Evolutionary conservation across 2,113 vertebrate genomes (phyloP).

Genomic region (Haemorhous mexicanus): DNA sequence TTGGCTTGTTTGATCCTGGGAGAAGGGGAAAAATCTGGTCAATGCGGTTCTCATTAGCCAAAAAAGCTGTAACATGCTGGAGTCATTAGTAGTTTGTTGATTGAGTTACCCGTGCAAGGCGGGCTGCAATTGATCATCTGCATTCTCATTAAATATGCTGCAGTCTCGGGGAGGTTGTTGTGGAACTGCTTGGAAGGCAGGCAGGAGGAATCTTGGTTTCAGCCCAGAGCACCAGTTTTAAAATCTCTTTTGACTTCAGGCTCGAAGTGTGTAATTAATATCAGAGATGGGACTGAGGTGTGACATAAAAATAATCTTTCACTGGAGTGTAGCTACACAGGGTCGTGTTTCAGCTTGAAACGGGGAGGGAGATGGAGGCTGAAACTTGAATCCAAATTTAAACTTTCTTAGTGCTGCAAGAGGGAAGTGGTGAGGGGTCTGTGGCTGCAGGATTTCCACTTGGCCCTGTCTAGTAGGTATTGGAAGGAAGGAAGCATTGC

Average conservation of each 20-base stretch:
- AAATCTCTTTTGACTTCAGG: neutral
- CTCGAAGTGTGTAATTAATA: neutral
- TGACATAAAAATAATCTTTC: neutral
- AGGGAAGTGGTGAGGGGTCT: neutral
- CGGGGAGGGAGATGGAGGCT: neutral
- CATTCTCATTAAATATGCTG: conserved; percentile 52
- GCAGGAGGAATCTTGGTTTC: neutral
- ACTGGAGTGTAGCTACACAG: accelerated
- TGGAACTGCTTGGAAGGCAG: neutral
- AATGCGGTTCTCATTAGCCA: conserved; percentile 50
- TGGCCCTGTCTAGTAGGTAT: neutral
- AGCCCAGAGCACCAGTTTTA: neutral
- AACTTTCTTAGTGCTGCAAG: neutral
- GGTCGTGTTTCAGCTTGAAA: neutral
- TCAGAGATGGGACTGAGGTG: conserved; percentile 33
- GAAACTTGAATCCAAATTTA: conserved; percentile 17
- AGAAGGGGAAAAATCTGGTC: conserved; percentile 28
- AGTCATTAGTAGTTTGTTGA: conserved; percentile 61
- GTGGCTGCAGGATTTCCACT: conserved; percentile 19
- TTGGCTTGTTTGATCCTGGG: conserved; percentile 47
- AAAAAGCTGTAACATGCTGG: conserved; percentile 48
- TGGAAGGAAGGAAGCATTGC: conserved; percentile 12
- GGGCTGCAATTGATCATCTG: conserved; percentile 61
- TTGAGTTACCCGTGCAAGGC: conserved; percentile 59
- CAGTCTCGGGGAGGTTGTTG: neutral